phyloP scores from a whole-genome alignment of 2,888 invertebrate species.

The Vesta saturnalis region DNA sequence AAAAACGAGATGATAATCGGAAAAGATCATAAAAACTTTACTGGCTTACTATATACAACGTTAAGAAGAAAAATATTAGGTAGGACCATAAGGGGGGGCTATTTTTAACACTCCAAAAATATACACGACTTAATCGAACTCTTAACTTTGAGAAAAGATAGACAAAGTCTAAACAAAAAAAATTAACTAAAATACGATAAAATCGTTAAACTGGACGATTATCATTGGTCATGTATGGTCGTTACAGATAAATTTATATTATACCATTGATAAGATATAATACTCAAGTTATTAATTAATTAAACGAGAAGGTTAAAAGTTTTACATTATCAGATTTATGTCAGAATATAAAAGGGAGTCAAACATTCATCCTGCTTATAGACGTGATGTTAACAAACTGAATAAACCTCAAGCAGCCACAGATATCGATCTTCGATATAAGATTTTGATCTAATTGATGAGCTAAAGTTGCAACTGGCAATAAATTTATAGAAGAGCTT shows the following conservation, averaged over 20 bases:
- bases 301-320: conserved; percentile 25
- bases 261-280: conserved; percentile 22
- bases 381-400: conserved; percentile 43
- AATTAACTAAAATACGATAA: conserved; percentile 1
- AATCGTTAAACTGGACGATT: neutral
- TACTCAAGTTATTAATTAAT: conserved; percentile 14
- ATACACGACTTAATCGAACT: conserved; percentile 36
- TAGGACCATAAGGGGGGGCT: conserved; percentile 39
- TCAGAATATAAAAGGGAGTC: conserved; percentile 22
- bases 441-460: conserved; percentile 59
- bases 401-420: conserved; percentile 37
- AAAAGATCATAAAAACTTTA: conserved; percentile 9
- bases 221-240: neutral
- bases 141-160: conserved; percentile 27
- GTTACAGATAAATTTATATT: conserved; percentile 11
- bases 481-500: conserved; percentile 34
- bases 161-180: conserved; percentile 27
- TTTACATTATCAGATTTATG: conserved; percentile 26
- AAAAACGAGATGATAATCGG: neutral
- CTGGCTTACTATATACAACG: conserved; percentile 22
- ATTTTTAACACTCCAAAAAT: conserved; percentile 42
- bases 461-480: conserved; percentile 44
- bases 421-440: conserved; percentile 56
- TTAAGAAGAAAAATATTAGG: conserved; percentile 43
- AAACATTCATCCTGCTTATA: conserved; percentile 33